Evolutionary conservation across 2,113 vertebrate species (phyloP), one percentile per base, ranked within the genome.

Genomic region (Gallinago paraguaiae): DNA sequence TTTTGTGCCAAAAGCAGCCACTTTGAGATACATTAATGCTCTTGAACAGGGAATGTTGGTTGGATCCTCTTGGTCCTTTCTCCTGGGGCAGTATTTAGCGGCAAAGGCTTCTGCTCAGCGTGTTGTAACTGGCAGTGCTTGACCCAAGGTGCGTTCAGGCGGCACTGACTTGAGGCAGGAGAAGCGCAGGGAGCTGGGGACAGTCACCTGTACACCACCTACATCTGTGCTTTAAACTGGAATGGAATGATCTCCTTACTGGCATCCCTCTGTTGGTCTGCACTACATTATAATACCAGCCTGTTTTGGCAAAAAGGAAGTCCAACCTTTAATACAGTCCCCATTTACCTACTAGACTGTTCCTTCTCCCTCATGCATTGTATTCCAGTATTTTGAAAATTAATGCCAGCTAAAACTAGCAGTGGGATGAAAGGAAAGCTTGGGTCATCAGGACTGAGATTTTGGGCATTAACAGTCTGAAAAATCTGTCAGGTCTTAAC

Each of bases 281-380:
- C 1, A 4, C 45, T 15, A 0, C 0, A 0, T 30, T 51, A 6
- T 41, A 43, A 2, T 31, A 45, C 17, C 28, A 19, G 10, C 24
- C 33, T 65, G 12, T 41, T 76, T 3, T 31, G 37, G 14, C 37
- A 9, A 31, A 68, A 74, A 80, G 33, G 46, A 17, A 63, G 9
- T 35, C 18, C 35, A 79, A 41, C 3, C 7, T 3, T 59, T 68
- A 31, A 7, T 11, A 3, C n/a, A 35, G 23, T 67, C 31, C 8
- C 41, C 7, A 4, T 71, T 37, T 59, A 31, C 6, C 1, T 17
- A 2, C 24, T 50, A 2, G 15, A 0, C 13, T 72, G 53, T 60
- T 9, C 39, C 43, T 88, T 57, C 37, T 81, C 10, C 10, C 46
- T 22, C 19, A 19, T 48, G 30, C 5, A 2, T 6, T 13, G 8